Evolutionary conservation across 2,113 vertebrate genomes (phyloP).

Genomic region (Pantherophis guttatus): DNA sequence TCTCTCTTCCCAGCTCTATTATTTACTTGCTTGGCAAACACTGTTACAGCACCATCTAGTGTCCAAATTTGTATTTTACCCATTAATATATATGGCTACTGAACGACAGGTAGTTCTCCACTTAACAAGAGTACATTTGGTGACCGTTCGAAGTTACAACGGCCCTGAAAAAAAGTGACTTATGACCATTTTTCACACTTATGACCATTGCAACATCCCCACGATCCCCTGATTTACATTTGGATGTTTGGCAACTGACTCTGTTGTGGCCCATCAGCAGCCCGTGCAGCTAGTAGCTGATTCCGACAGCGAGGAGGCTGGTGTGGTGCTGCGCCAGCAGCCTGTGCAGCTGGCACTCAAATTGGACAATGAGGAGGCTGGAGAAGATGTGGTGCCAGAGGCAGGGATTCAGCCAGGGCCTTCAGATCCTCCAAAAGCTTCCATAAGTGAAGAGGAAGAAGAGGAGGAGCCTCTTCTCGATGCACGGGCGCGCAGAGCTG

Average conservation of each 20-base stretch:
- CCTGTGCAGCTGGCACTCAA: no score
- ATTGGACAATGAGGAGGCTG: no score
- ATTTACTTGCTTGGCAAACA: constrained; percentile 9
- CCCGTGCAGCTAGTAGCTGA: no score
- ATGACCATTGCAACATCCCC: neutral
- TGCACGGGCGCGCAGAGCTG: no score
- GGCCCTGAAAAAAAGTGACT: neutral
- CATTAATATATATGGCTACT: neutral
- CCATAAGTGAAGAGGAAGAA: no score
- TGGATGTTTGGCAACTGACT: neutral
- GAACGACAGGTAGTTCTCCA: neutral
- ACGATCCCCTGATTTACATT: neutral
- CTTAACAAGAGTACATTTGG: neutral
- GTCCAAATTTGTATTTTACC: neutral
- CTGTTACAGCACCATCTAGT: constrained; percentile 60
- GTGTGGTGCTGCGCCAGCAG: no score
- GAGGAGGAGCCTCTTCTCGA: no score
- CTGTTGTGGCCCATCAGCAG: no score
- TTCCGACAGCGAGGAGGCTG: no score
- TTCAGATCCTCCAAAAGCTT: no score
- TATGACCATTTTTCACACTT: neutral
- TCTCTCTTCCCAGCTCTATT: neutral
- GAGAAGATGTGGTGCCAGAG: no score
- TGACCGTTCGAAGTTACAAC: neutral
- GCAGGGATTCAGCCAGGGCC: no score